Conservation (phyloP, 1,140 invertebrate species). For the Drosophila kanapiae region DNA sequence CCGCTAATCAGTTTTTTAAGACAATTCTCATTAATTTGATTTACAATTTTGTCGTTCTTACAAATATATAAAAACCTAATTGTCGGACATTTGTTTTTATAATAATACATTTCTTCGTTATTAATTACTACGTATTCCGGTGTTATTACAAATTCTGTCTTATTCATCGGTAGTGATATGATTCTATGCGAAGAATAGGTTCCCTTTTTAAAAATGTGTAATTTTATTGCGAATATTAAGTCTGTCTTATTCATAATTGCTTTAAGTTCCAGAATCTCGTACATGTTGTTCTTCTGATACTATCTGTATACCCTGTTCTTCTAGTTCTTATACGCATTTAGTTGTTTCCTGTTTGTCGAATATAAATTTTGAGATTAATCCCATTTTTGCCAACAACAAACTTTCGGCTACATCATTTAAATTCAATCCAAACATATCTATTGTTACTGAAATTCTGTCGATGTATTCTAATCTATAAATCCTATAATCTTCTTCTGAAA, state of each 20-base stretch:
- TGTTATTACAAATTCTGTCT: conserved; percentile 7
- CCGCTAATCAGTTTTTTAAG: conserved; percentile 1
- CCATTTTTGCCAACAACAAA: not conserved
- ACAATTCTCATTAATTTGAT: not conserved
- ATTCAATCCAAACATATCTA: not conserved
- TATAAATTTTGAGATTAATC: not conserved
- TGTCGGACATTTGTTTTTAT: too few relatives aligned
- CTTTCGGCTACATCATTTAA: conserved; percentile 1
- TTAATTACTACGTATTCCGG: not conserved
- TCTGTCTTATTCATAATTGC: too few relatives aligned
- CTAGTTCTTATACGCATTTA: not conserved
- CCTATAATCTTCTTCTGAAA: conserved; percentile 1
- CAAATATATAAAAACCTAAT: too few relatives aligned
- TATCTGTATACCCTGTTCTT: not conserved
- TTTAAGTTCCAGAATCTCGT: not conserved
- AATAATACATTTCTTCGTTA: not conserved
- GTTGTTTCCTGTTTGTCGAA: not conserved
- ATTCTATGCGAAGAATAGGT: too few relatives aligned
- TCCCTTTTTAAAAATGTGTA: too few relatives aligned
- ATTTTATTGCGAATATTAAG: too few relatives aligned
- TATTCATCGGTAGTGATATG: too few relatives aligned
- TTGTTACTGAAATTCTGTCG: conserved; percentile 3
- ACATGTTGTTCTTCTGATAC: not conserved
- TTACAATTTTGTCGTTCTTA: too few relatives aligned
- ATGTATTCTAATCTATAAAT: conserved; percentile 12